Base-by-base conservation (phyloP, 1,140 invertebrate genomes). In the Lepidostoma basale region DNA sequence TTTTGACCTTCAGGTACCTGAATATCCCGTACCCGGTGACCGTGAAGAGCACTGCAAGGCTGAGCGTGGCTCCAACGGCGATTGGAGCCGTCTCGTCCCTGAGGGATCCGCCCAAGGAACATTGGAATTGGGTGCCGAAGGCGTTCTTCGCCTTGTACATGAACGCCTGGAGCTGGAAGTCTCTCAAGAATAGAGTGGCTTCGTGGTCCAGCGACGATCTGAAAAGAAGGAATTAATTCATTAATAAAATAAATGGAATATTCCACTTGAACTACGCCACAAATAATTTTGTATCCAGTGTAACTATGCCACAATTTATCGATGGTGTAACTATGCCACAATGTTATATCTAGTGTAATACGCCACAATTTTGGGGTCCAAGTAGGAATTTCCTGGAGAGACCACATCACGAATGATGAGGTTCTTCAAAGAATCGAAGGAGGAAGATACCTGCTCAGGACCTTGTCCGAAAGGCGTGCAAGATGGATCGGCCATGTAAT, bases 1-100 rank as follows among this genome's bases (percentile, higher is more conserved):
- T 95, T 79, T 95, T 95, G 25, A 95, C 86, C 78, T 94, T 94
- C 75, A 94, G 87, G 75, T 95, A 94, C 73, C 93, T 88, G 80
- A 88, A 94, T n/a, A 91, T 88, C 0, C 92, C 92, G 76, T 96
- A 96, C 0, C 92, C 93, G 3, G 90, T 86, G 14, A 96, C 87
- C 0, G 92, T 94, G 8, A 88, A 80, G 0, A 95, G 83, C 5
- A 93, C 90, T 0, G 90, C 88, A 22, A 92, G 86, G 1, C 93
- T 92, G 18, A 96, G 77, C 0, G 92, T 91, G n/a, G 92, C 92
- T 3, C 94, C 94, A 0, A 96, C 93, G 1, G 93, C 91, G 2
- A 96, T 85, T 0, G 93, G 93, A 0, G 93, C 92, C 0, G 92
- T 91, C 77, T 96, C 93, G 74, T 93, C 92, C n/a, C 89, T 78